Base-by-base conservation (phyloP, 2,113 vertebrate genomes). In the Dissostichus mawsoni region DNA sequence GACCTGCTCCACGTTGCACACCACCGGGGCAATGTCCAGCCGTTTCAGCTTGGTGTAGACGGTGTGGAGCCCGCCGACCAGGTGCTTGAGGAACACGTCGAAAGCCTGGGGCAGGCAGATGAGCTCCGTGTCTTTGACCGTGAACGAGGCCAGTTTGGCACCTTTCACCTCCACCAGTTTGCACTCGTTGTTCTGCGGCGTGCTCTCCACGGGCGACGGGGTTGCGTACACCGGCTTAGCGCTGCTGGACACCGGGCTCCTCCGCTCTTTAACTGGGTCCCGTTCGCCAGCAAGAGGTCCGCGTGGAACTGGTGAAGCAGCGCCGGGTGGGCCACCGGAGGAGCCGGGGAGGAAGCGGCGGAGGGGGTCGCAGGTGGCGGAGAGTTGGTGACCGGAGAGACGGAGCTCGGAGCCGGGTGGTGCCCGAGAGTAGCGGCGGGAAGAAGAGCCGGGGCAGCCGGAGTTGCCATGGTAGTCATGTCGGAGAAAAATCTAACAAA, bases 181-280 rank as follows among this genome's bases (percentile, higher is more conserved):
- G 92, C 97, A 98, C 96, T 98, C 97, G 95, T 99, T 99, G 95
- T 99, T 98, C 94, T 98, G 97, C 84, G 98, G 97, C 83, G 97
- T 99, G 96, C 98, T 99, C 95, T 99, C 98, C 92, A 98, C 97
- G 73, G 97, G 97, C 52, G 97, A 98, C 78, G 98, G 97, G 66
- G 98, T 99, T 90, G 97, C 97, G 92, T 99, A 99, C 82, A 98
- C 97, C 18, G 97, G 98, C 82, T 99, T 98, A 7, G 75, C 79
- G 86, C 94, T 94, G 82, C 95, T 88, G 86, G 96, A 91, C 84
- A 94, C 58, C 56, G 94, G 63, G 93, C 79, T 87, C 92, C 79
- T 77, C 93, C 73, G 91, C 90, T 62, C 93, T 95, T 81, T 5
- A 91, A 33, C 58, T 70, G 78, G 12, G 74, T 86, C 67, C 92